Conservation (phyloP, 2,113 vertebrate genomes). For the Callipepla californica region DNA sequence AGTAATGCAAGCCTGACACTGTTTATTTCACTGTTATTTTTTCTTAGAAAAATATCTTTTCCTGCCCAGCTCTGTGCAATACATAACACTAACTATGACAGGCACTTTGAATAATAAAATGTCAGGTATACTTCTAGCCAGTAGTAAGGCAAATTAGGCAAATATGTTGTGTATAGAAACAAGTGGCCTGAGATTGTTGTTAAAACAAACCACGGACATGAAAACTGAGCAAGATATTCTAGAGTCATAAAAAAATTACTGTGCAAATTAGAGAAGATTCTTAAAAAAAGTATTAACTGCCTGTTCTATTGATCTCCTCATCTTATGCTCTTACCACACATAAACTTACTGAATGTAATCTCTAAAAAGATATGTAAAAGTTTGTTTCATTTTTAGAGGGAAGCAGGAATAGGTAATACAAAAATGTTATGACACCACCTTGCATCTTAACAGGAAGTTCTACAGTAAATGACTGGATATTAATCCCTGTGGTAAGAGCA, state of each 20-base stretch:
- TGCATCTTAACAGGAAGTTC: conserved; percentile 3
- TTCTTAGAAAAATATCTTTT: background rate
- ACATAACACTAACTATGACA: background rate
- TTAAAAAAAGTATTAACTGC: background rate
- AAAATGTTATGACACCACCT: background rate
- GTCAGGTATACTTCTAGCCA: background rate
- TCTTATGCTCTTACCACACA: background rate
- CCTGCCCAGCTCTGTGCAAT: background rate
- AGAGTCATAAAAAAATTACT: background rate
- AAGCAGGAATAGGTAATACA: background rate
- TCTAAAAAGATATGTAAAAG: background rate
- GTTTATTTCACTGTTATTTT: background rate
- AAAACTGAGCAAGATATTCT: background rate
- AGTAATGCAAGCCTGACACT: fast-evolving
- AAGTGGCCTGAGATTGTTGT: background rate
- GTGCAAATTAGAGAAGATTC: background rate
- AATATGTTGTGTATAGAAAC: background rate
- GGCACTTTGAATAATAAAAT: background rate
- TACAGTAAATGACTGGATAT: background rate
- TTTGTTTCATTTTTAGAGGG: background rate
- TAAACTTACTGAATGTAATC: background rate
- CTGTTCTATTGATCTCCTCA: fast-evolving
- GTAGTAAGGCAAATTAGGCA: background rate
- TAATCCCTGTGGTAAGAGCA: background rate
- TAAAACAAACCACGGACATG: background rate